Percentiles rank a stretch among this genome's conserved stretches.
Evolutionary conservation across 2,113 vertebrate species (phyloP).

Genomic region (Lagenorhynchus albirostris): DNA sequence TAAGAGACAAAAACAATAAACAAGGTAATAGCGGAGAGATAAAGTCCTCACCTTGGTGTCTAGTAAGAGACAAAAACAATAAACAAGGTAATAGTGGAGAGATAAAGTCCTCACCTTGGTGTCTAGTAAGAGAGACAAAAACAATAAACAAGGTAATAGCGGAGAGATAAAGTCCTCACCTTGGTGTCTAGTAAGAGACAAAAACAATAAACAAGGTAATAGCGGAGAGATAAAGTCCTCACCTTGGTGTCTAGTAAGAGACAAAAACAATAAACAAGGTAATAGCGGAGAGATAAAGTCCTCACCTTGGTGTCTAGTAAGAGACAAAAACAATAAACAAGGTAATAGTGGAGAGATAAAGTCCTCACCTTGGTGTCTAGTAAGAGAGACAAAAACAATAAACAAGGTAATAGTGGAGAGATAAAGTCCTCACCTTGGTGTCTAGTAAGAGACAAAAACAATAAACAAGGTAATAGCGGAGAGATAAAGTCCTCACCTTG

Average conservation of each 20-base stretch:
- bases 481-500: background rate
- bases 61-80: background rate
- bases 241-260: background rate
- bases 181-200: background rate
- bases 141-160: background rate
- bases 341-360: background rate
- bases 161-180: background rate
- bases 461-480: background rate
- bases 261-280: background rate
- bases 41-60: background rate
- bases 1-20: background rate
- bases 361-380: background rate
- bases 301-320: background rate
- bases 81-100: background rate
- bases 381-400: background rate
- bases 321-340: background rate
- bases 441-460: background rate
- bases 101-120: background rate
- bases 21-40: background rate
- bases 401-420: too few species aligned
- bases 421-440: background rate
- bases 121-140: background rate
- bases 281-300: background rate
- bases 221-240: background rate
- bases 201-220: background rate